Conservation (phyloP, 2,113 vertebrate species). For the Formicarius rufipectus region DNA sequence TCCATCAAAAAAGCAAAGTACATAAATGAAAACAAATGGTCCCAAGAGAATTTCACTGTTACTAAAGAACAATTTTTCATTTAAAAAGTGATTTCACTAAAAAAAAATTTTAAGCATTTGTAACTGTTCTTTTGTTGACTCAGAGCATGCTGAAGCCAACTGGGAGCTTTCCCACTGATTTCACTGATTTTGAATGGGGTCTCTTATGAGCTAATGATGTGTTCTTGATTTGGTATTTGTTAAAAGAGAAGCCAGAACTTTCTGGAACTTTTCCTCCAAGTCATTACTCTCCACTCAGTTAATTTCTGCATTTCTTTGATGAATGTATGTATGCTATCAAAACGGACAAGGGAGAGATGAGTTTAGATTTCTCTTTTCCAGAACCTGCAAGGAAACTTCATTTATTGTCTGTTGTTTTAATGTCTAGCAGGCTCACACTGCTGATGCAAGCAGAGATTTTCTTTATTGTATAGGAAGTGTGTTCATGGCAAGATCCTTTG, state of each 20-base stretch:
- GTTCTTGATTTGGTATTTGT: neutral
- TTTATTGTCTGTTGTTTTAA: conserved; percentile 16
- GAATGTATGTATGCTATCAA: neutral
- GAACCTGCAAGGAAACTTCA: neutral
- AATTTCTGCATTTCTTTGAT: neutral
- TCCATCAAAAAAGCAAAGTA: neutral
- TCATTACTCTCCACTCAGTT: neutral
- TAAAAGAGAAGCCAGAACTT: conserved; percentile 29
- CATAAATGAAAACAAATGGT: neutral
- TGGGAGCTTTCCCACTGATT: conserved; percentile 46
- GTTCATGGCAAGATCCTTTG: conserved; percentile 63
- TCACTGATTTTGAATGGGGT: conserved; percentile 31
- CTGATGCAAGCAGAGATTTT: conserved; percentile 27
- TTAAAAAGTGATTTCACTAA: neutral
- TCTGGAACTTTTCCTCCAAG: conserved; percentile 7
- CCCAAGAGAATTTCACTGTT: neutral
- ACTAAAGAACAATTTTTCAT: neutral
- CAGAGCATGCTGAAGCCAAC: conserved; percentile 7
- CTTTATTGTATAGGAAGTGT: conserved; percentile 56
- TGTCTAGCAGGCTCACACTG: neutral
- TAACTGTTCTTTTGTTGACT: conserved; percentile 31
- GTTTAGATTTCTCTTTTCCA: conserved; percentile 19
- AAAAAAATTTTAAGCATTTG: neutral
- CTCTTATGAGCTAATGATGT: neutral
- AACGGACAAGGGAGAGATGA: neutral